These are phyloP conservation scores for Camponotus floridanus DNA, from an alignment of 1,140 invertebrate species.

Conservation along the genomic window DNA sequence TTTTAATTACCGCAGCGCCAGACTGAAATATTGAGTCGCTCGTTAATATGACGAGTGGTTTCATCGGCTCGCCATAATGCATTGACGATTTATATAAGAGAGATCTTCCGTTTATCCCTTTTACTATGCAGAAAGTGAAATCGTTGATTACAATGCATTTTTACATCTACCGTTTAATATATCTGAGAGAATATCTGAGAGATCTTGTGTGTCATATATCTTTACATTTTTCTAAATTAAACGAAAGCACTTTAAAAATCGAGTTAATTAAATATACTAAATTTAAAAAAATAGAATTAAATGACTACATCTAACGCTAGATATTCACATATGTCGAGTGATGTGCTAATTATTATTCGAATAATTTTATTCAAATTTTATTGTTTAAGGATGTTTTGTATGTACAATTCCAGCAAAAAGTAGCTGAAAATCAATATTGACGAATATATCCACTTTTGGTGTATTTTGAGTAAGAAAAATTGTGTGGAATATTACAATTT, in stretches of 20 bases:
- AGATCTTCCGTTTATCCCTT: conserved; percentile 33
- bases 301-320: neutral
- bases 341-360: neutral
- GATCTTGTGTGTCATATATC: neutral
- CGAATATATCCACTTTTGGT: too few species aligned
- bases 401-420: too few species aligned
- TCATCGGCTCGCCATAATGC: conserved; percentile 48
- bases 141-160: conserved; percentile 40
- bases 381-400: too few species aligned
- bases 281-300: neutral
- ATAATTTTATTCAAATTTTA: neutral
- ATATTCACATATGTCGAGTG: neutral
- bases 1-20: conserved; percentile 51
- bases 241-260: neutral
- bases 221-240: neutral
- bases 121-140: conserved; percentile 11
- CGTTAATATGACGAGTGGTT: conserved; percentile 28
- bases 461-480: too few species aligned
- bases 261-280: conserved; percentile 6
- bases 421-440: too few species aligned
- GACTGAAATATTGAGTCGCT: conserved; percentile 49
- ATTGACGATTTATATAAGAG: conserved; percentile 36
- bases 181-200: neutral
- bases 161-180: conserved; percentile 25
- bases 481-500: too few species aligned